Base-by-base conservation (phyloP, 1,140 invertebrate species). In the Saxidomus purpurata region DNA sequence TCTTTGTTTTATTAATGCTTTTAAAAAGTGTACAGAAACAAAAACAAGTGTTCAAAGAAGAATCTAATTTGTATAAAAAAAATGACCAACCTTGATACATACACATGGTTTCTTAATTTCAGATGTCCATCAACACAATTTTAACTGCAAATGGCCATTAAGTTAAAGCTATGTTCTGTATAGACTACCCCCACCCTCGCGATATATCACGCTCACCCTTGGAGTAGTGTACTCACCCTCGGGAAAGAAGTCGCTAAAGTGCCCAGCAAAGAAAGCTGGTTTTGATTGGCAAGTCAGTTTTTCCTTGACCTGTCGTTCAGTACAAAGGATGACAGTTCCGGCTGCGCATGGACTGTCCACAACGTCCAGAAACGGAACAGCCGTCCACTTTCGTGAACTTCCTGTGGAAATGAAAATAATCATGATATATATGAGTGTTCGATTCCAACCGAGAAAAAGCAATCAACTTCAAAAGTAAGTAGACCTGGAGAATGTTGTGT, bases 331-430 rank as follows among this genome's bases (percentile, higher is more conserved):
- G 3, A 84, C 43, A 40, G 34, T 47, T 4, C 82, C 82, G 3
- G 82, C 11, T 22, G 59, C 82, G 71, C 82, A 84, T 8, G 82
- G 82, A 55, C 82, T 67, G 28, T 84, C 82, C 28, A 71, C 61
- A 2, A 47, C 31, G 40, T 84, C 59, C n/a, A 84, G 38, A 38
- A 28, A 71, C 13, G 82, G 82, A n/a, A 84, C 61, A 13, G 55
- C 82, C 13, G 82, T 84, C 82, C 82, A 84, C 36, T 71, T 71
- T 15, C 22, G 49, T 1, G 4, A 0, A 36, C 43, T 52, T 25
- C 76, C 76, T 79, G 49, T 38, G 22, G n/a, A 9, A n/a, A 19
- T 4, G 22, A 59, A 59, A 59, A n/a, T 4, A n/a, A 6, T n/a
- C n/a, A n/a, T n/a, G n/a, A n/a, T n/a, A n/a, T n/a, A n/a, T n/a